phyloP scores from a whole-genome alignment of 2,797 vertebrate genomes.

The Phylloscopus collybita region DNA sequence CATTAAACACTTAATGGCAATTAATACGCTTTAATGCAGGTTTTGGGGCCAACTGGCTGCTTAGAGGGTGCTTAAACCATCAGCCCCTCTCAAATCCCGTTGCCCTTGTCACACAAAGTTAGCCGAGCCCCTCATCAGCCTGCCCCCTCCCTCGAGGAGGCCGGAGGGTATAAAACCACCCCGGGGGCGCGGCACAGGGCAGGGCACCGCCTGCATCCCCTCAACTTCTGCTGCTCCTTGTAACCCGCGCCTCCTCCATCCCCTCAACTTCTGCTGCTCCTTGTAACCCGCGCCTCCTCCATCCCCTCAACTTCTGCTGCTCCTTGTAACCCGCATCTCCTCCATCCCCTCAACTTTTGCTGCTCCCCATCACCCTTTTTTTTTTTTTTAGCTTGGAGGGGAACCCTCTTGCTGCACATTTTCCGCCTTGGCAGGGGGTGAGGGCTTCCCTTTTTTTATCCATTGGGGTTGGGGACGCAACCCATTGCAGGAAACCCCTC shows the following conservation, averaged over 20 bases:
- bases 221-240: background rate
- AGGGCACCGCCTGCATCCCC: slow-evolving; percentile 13
- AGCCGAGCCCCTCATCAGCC: slow-evolving; percentile 66
- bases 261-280: too few relatives aligned
- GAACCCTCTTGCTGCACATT: background rate
- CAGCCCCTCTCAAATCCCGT: slow-evolving; percentile 74
- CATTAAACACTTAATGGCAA: slow-evolving; percentile 74
- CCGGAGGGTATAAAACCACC: slow-evolving; percentile 75
- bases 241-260: too few relatives aligned
- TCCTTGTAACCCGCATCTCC: background rate
- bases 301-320: too few relatives aligned
- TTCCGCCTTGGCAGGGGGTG: too few relatives aligned
- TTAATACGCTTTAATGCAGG: slow-evolving; percentile 71
- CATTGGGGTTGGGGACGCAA: background rate
- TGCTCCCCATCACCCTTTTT: too few relatives aligned
- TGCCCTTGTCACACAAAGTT: slow-evolving; percentile 73
- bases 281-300: too few relatives aligned
- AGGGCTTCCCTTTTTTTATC: background rate
- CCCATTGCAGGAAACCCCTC: background rate
- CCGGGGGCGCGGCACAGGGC: background rate
- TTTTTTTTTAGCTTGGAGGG: accelerated
- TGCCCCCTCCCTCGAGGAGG: slow-evolving; percentile 17
- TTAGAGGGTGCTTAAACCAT: slow-evolving; percentile 72
- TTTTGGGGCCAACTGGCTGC: slow-evolving; percentile 72
- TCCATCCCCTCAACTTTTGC: background rate